Evolutionary conservation across 2,113 vertebrate species (phyloP).

Genomic region (Silurus asotus): DNA sequence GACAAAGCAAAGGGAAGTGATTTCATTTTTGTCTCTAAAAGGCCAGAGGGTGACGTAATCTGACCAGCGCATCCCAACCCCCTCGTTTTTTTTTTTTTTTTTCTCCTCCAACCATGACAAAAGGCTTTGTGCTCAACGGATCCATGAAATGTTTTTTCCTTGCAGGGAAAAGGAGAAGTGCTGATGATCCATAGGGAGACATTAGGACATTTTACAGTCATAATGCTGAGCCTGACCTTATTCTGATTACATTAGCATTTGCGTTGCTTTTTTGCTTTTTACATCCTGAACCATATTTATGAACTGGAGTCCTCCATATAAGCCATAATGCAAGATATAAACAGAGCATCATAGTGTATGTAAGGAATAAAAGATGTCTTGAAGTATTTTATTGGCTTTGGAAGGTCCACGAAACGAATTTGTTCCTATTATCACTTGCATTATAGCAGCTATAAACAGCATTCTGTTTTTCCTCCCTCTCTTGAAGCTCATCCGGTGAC

Average conservation of each 20-base stretch:
- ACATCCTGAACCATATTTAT: neutral
- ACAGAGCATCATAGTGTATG: neutral
- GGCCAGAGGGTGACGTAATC: slow-evolving; percentile 45
- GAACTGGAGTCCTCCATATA: neutral
- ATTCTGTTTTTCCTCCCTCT: neutral
- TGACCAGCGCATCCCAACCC: neutral
- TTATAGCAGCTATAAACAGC: neutral
- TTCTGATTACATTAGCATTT: slow-evolving; percentile 27
- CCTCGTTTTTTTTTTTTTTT: no score
- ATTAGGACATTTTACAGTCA: slow-evolving; percentile 1
- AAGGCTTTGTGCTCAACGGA: slow-evolving; percentile 38
- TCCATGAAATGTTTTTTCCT: neutral
- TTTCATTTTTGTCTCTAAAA: slow-evolving; percentile 44
- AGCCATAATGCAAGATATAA: neutral
- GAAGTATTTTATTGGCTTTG: neutral
- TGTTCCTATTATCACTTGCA: neutral
- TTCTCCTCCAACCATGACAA: slow-evolving; percentile 29
- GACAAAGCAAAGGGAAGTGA: slow-evolving; percentile 48
- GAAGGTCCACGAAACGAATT: neutral
- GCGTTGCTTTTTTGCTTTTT: neutral
- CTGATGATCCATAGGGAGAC: slow-evolving; percentile 3
- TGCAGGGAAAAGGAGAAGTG: neutral
- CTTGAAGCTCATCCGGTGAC: neutral
- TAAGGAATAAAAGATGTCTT: neutral
- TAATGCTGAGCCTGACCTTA: neutral